Base-by-base conservation (phyloP, 2,888 invertebrate species). In the Caenorhabditis virilis region DNA sequence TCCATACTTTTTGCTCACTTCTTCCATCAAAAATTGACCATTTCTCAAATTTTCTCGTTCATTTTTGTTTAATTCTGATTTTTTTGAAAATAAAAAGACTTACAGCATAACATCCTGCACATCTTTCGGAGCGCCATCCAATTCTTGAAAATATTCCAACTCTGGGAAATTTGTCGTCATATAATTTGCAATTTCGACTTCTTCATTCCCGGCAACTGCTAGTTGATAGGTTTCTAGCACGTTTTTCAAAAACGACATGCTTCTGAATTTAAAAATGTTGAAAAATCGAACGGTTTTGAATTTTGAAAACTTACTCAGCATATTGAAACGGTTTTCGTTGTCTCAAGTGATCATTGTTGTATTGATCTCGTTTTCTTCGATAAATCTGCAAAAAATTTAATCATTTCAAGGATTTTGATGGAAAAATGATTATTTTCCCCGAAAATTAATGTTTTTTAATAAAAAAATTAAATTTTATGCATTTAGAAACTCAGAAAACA, bases 301-400 rank as follows among this genome's bases (percentile, higher is more conserved):
- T 18, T 39, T 9, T 5, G 15, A 36, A 20, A 20, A 23, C 56
- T 36, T 25, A 63, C 63, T 53, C 45, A 38, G 46, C 46, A 30
- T 63, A 63, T 16, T 15, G 18, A 46, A 53, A 63, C 3, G 45
- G 49, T 26, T 43, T 39, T 15, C 52, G 43, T 4, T 13, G 6
- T 46, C 57, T 35, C 45, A 63, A 38, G 42, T 39, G 13, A 18
- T 63, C 56, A 1, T 27, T 38, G 48, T 63, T 63, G 38, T 57
- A 63, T 27, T 48, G 52, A 50, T 63, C 63, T 11, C 63, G 18
- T 13, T 52, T 41, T 23, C 57, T 26, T 20, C 63, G 39, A 25
- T 63, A 63, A 20, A 53, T 35, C 45, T 50, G 46, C 9, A 39
- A 39, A 39, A 39, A 6, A 39, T 9, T 39, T 7, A 9, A 9